phyloP scores from a whole-genome alignment of 1,140 invertebrate species.

The Calephelis virginiensis region DNA sequence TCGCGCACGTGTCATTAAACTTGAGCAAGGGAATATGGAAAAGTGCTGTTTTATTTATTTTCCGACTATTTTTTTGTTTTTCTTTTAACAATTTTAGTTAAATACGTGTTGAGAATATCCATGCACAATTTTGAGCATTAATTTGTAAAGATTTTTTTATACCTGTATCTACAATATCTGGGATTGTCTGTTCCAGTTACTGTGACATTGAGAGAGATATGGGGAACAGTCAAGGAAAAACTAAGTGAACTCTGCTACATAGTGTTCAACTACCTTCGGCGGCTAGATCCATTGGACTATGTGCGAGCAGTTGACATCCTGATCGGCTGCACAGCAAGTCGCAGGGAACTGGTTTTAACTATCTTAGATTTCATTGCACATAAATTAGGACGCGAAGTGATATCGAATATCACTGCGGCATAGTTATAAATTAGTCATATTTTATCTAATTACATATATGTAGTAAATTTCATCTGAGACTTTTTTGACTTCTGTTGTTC shows the following conservation, averaged over 20 bases:
- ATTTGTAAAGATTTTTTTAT: no score
- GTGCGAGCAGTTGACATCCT: conserved; percentile 42
- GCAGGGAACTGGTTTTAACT: conserved; percentile 44
- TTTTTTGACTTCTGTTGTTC: no score
- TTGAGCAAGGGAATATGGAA: no score
- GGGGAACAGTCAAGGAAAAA: conserved; percentile 45
- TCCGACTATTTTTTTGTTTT: no score
- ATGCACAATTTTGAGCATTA: no score
- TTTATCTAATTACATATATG: no score
- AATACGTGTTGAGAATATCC: no score
- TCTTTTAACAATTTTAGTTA: no score
- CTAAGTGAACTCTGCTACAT: conserved; percentile 52
- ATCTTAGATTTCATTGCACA: conserved; percentile 52
- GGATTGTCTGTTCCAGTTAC: conserved; percentile 38
- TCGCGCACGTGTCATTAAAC: no score
- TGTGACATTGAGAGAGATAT: conserved; percentile 50
- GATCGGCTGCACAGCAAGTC: conserved; percentile 41
- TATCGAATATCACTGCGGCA: conserved; percentile 44
- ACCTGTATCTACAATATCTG: no score
- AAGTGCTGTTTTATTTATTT: no score
- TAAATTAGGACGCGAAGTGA: conserved; percentile 45
- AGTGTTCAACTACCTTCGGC: conserved; percentile 51
- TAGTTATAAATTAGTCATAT: conserved; percentile 3
- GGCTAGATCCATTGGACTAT: conserved; percentile 46
- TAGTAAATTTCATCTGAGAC: no score